Percentiles rank a stretch among this genome's conserved stretches.
Conservation (phyloP, 2,888 invertebrate species). For the Agonum fuliginosum region DNA sequence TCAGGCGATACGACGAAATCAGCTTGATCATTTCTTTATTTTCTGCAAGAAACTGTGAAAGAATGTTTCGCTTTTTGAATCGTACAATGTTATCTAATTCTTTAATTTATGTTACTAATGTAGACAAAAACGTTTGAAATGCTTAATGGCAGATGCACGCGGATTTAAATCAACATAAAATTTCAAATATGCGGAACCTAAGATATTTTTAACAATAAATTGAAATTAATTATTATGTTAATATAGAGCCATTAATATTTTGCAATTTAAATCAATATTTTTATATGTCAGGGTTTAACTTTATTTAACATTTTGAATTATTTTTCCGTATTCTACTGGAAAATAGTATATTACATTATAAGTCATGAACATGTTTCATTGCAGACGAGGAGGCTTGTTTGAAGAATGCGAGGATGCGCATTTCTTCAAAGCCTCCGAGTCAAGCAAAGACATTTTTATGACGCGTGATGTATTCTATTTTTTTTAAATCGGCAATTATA, state of each 20-base stretch:
- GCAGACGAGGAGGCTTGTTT: too few relatives aligned
- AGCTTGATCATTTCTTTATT: not conserved
- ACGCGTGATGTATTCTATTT: too few relatives aligned
- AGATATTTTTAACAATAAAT: not conserved
- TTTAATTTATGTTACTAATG: slow-evolving; percentile 6
- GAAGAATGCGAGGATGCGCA: too few relatives aligned
- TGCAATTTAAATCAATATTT: not conserved
- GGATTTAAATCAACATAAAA: slow-evolving; percentile 1
- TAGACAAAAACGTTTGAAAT: too few relatives aligned
- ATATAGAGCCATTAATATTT: slow-evolving; percentile 17
- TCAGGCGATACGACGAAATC: not conserved
- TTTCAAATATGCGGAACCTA: slow-evolving; percentile 6
- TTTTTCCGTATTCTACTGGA: too few relatives aligned
- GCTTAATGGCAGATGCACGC: not conserved
- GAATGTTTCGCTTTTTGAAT: not conserved
- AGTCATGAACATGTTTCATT: not conserved
- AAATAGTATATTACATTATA: too few relatives aligned
- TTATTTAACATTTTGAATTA: not conserved
- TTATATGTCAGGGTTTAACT: slow-evolving; percentile 5
- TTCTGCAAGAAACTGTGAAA: not conserved
- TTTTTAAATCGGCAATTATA: too few relatives aligned
- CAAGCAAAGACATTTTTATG: too few relatives aligned
- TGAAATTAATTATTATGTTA: not conserved
- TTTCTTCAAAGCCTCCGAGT: too few relatives aligned
- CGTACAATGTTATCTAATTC: slow-evolving; percentile 17